Evolutionary conservation across 2,888 invertebrate genomes (phyloP).

Genomic region (Cephus runcator): DNA sequence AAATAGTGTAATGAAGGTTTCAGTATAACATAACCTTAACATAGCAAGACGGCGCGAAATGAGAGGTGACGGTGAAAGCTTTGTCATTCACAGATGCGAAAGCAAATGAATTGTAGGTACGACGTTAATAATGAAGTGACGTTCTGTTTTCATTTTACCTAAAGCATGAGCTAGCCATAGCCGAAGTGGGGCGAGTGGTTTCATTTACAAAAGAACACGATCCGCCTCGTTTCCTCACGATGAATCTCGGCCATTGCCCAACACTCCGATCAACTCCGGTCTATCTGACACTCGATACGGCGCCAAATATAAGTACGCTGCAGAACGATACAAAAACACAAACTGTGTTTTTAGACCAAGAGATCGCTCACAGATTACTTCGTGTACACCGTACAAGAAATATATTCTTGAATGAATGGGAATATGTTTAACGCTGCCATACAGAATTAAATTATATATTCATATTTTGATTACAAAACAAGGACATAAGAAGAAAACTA

Average conservation of each 20-base stretch:
- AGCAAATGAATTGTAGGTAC: background rate
- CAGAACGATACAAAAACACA: background rate
- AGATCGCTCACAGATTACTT: background rate
- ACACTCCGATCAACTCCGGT: background rate
- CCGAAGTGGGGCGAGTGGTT: constrained; percentile 36
- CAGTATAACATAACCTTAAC: background rate
- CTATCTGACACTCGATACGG: background rate
- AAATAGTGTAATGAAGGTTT: background rate
- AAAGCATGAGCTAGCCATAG: constrained; percentile 63
- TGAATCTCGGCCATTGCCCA: background rate
- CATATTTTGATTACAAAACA: no score
- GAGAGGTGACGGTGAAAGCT: background rate
- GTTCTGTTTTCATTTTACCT: constrained; percentile 43
- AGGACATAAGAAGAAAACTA: no score
- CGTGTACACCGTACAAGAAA: background rate
- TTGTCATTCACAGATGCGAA: background rate
- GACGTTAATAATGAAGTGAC: background rate
- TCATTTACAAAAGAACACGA: constrained; percentile 31
- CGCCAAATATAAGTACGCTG: background rate
- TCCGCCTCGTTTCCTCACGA: background rate
- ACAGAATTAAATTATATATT: background rate
- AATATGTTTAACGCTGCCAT: background rate
- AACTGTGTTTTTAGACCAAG: background rate
- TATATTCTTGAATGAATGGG: background rate
- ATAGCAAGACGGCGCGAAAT: background rate